Conservation (phyloP, 2,113 vertebrate genomes). For the Ageneiosus marmoratus region DNA sequence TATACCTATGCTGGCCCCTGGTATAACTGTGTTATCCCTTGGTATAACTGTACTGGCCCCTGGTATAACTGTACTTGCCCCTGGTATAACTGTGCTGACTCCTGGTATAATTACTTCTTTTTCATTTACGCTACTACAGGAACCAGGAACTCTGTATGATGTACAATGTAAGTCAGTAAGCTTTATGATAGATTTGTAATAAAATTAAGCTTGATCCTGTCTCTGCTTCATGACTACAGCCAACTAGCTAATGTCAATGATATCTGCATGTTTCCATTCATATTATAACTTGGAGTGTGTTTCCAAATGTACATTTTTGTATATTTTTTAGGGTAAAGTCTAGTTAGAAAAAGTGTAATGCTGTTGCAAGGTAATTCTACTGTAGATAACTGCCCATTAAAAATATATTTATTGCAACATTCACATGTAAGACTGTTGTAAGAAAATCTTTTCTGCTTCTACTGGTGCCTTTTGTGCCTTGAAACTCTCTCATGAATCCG, state of each 20-base stretch:
- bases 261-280: neutral
- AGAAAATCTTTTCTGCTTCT: constrained; percentile 2
- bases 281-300: neutral
- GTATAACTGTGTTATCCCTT: too few species aligned
- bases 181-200: too few species aligned
- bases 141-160: neutral
- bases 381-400: neutral
- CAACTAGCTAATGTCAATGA: neutral
- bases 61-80: too few species aligned
- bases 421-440: neutral
- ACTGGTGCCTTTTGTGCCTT: too few species aligned
- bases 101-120: too few species aligned
- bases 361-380: neutral
- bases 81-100: too few species aligned
- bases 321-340: neutral
- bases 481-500: constrained; percentile 29
- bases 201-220: too few species aligned
- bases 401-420: neutral
- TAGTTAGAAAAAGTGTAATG: neutral
- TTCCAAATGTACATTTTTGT: neutral
- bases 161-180: neutral
- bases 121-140: too few species aligned
- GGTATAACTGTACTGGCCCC: too few species aligned
- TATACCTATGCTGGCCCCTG: too few species aligned
- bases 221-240: neutral